phyloP scores from a whole-genome alignment of 2,797 vertebrate species.

The Lepilemur septentrionalis region DNA sequence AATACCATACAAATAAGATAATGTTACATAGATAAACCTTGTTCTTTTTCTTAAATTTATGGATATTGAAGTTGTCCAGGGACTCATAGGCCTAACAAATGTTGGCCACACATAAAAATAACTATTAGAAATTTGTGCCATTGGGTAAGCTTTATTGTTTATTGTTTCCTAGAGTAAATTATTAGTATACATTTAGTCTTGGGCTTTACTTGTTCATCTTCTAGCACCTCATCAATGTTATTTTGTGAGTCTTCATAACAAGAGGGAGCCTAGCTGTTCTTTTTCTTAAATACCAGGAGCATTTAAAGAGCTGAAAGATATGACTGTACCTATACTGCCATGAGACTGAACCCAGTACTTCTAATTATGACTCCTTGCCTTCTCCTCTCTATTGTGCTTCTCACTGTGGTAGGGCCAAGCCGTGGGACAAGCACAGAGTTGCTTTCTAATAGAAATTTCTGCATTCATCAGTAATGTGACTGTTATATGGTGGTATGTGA shows the following conservation, averaged over 20 bases:
- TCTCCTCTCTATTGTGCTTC: slow-evolving; percentile 9
- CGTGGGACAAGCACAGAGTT: background rate
- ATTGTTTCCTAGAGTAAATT: slow-evolving; percentile 26
- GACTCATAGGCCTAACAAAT: background rate
- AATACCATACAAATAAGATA: slow-evolving; percentile 3
- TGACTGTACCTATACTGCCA: background rate
- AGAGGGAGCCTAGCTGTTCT: background rate
- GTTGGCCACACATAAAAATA: slow-evolving; percentile 23
- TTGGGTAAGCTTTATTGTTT: slow-evolving; percentile 3
- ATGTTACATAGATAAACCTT: background rate
- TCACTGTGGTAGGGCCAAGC: background rate
- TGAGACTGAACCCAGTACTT: background rate
- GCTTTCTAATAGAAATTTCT: slow-evolving; percentile 19
- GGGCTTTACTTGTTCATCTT: background rate
- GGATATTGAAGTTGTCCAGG: slow-evolving; percentile 1
- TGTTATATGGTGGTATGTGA: background rate
- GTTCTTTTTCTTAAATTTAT: background rate
- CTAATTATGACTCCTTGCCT: slow-evolving; percentile 19
- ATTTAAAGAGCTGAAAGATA: background rate
- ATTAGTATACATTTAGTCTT: slow-evolving; percentile 8
- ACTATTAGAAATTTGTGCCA: background rate
- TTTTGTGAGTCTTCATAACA: slow-evolving; percentile 14
- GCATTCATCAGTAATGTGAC: background rate
- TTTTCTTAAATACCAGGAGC: slow-evolving; percentile 24
- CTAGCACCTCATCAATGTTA: background rate